Conservation (phyloP, 2,888 invertebrate species). For the Listrodromus nycthemerus region DNA sequence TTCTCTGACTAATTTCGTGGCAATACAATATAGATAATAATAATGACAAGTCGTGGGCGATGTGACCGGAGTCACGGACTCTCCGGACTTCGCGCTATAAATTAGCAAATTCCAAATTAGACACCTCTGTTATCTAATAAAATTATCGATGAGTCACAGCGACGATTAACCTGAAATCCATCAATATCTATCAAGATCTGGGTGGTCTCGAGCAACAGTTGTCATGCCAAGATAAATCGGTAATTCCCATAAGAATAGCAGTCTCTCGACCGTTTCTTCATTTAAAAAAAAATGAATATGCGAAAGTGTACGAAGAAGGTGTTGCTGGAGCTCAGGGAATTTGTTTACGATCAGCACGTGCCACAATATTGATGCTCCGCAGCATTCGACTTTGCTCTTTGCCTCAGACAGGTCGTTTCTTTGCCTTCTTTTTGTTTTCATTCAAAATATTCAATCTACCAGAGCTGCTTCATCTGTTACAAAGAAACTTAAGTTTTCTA, state of each 20-base stretch:
- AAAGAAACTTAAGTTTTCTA: not conserved
- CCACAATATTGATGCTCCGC: slow-evolving; percentile 18
- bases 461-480: not conserved
- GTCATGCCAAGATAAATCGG: not conserved
- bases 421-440: not conserved
- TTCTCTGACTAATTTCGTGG: not conserved
- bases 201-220: not conserved
- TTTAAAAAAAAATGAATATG: not conserved
- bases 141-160: not conserved
- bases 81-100: not conserved
- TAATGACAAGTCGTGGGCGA: too few species aligned
- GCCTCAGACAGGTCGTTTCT: not conserved
- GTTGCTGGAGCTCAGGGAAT: not conserved
- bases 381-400: not conserved
- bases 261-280: not conserved
- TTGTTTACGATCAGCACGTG: slow-evolving; percentile 4
- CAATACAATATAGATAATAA: too few species aligned
- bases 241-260: not conserved
- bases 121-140: not conserved
- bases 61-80: not conserved
- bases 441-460: not conserved
- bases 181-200: not conserved
- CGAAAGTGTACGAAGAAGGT: not conserved
- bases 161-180: not conserved
- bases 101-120: not conserved